phyloP scores from a whole-genome alignment of 1,140 invertebrate species.

The Callitettix versicolor region DNA sequence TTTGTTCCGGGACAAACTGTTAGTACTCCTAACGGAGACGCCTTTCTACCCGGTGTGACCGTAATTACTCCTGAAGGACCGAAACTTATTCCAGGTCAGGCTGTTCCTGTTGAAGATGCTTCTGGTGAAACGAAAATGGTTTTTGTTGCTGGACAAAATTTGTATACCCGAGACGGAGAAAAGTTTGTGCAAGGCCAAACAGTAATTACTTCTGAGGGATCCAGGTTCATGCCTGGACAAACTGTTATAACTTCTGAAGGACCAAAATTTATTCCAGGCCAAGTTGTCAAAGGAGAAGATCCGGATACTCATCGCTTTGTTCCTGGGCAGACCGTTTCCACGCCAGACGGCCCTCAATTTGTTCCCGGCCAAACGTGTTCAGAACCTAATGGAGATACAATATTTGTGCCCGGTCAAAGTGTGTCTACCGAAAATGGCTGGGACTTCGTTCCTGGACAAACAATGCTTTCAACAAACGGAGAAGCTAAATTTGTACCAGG shows the following conservation, averaged over 20 bases:
- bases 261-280: conserved; percentile 55
- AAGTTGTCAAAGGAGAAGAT: conserved; percentile 39
- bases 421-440: conserved; percentile 36
- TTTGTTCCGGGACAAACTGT: conserved; percentile 58
- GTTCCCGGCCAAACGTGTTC: conserved; percentile 55
- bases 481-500: conserved; percentile 48
- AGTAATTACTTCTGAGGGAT: conserved; percentile 19
- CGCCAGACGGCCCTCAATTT: conserved; percentile 32
- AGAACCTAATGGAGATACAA: conserved; percentile 51
- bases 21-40: conserved; percentile 49
- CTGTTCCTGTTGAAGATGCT: conserved; percentile 50
- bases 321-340: conserved; percentile 37
- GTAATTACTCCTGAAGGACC: conserved; percentile 52
- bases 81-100: conserved; percentile 55
- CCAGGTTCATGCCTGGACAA: conserved; percentile 58
- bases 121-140: conserved; percentile 40
- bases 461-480: conserved; percentile 53
- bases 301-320: conserved; percentile 33
- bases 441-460: conserved; percentile 54
- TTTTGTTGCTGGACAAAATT: conserved; percentile 54
- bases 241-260: conserved; percentile 55
- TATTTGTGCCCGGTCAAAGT: conserved; percentile 57
- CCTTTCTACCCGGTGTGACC: conserved; percentile 63
- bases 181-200: conserved; percentile 55
- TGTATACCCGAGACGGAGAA: conserved; percentile 48